Percentiles rank a stretch among this genome's conserved stretches.
These are phyloP conservation scores for Lophotis ruficrista DNA, from an alignment of 2,113 vertebrate genomes.

Conservation along the genomic window DNA sequence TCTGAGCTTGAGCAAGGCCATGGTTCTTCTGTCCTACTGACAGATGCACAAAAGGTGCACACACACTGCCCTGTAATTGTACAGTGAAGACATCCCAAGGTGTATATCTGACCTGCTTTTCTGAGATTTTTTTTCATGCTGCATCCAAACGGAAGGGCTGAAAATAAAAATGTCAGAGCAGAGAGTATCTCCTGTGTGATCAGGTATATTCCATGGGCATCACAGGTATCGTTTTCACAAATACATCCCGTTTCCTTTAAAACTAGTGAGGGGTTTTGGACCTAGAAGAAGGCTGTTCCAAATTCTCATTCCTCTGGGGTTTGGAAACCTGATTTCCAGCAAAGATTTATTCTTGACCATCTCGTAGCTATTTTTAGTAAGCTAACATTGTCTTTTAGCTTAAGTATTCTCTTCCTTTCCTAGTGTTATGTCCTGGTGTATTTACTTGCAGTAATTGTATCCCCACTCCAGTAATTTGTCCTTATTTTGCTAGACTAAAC, in stretches of 20 bases:
- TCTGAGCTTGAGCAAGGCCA: background rate
- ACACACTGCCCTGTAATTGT: background rate
- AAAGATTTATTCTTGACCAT: background rate
- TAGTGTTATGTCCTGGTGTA: background rate
- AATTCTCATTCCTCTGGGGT: background rate
- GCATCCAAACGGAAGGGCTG: background rate
- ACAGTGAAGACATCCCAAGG: background rate
- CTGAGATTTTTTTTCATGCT: background rate
- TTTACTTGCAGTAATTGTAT: background rate
- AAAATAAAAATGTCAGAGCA: background rate
- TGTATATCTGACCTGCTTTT: background rate
- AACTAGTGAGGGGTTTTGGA: background rate
- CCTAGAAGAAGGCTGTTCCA: background rate
- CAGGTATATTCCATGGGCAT: background rate
- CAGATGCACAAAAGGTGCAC: background rate
- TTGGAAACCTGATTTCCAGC: background rate
- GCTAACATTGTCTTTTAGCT: background rate
- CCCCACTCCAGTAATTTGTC: background rate
- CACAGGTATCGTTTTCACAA: background rate
- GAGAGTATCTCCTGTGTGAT: background rate
- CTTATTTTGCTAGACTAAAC: constrained; percentile 49
- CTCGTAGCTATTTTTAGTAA: constrained; percentile 16
- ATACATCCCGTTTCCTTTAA: background rate
- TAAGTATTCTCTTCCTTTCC: constrained; percentile 28
- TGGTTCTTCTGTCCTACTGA: background rate